Evolutionary conservation across 2,888 invertebrate genomes (phyloP), one percentile per base, ranked within the genome.

Genomic region (Hyles lineata): DNA sequence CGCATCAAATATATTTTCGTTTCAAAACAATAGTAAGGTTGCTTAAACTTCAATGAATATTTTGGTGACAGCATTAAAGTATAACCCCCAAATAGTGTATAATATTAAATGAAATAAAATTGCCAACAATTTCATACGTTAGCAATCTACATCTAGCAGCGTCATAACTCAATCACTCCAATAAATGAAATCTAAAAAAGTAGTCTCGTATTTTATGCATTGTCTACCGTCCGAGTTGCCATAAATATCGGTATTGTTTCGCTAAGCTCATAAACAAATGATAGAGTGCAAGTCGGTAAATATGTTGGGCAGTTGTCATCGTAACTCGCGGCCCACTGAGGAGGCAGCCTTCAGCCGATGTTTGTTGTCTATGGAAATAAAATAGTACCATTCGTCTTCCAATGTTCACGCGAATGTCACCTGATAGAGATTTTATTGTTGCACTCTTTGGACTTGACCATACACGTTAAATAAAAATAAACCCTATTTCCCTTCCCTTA

Each of bases 231-330:
- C 74, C 70, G 79, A 78, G 76, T 67, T 74, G 73, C 76, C 77
- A 80, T 83, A 80, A 78, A 81, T 79, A 72, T 73, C 52, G 25
- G 78, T 77, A 83, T 83, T 83, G 83, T 83, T 79, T 69, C 74
- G 79, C 77, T 76, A 76, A 76, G 70, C 73, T 73, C 72, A 78
- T 83, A 83, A 83, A 83, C 77, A 76, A 78, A 75, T 77, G 80
- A 78, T 77, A 76, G 73, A 74, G 74, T 61, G 60, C 35, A 50
- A 70, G 74, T 80, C 76, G 77, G 80, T 76, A 72, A 73, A 75
- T 78, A 79, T 74, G 79, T 80, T 76, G 77, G 76, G 72, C 74
- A 63, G 75, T 76, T 79, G 83, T 83, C 83, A 82, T 82, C 80
- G 74, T 82, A 82, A 82, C 76, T 82, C 75, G 72, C 52, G 72